Percentiles rank a stretch among this genome's conserved stretches.
Evolutionary conservation across 2,113 vertebrate genomes (phyloP).

Genomic region (Cephalopterus ornatus): DNA sequence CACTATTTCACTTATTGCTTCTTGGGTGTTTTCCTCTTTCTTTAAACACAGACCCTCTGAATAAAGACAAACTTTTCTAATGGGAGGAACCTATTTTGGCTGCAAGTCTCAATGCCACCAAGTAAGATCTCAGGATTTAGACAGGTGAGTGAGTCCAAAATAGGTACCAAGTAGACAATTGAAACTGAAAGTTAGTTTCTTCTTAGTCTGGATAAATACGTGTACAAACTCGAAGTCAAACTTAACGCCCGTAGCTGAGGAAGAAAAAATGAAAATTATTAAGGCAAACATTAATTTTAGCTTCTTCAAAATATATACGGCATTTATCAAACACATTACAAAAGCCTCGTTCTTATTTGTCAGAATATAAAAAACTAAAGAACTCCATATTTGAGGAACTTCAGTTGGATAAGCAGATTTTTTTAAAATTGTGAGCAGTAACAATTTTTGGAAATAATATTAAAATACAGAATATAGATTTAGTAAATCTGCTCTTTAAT

Average conservation of each 20-base stretch:
- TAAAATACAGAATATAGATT: neutral
- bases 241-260: constrained; percentile 54
- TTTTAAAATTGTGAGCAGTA: neutral
- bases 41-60: neutral
- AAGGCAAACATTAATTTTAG: neutral
- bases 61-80: neutral
- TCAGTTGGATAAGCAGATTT: neutral
- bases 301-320: neutral
- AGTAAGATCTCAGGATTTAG: neutral
- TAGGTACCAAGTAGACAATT: constrained; percentile 4
- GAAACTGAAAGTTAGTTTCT: constrained; percentile 37
- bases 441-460: neutral
- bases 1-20: neutral
- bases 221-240: constrained; percentile 49
- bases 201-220: constrained; percentile 33
- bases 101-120: neutral
- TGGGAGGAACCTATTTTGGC: neutral
- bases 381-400: neutral
- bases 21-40: neutral
- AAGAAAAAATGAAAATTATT: constrained; percentile 51
- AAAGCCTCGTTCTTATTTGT: neutral
- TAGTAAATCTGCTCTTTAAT: neutral
- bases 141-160: neutral
- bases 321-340: neutral
- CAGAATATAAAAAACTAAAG: neutral